These are phyloP conservation scores for Drosophila affinis DNA, from an alignment of 2,888 invertebrate genomes.

Conservation along the genomic window DNA sequence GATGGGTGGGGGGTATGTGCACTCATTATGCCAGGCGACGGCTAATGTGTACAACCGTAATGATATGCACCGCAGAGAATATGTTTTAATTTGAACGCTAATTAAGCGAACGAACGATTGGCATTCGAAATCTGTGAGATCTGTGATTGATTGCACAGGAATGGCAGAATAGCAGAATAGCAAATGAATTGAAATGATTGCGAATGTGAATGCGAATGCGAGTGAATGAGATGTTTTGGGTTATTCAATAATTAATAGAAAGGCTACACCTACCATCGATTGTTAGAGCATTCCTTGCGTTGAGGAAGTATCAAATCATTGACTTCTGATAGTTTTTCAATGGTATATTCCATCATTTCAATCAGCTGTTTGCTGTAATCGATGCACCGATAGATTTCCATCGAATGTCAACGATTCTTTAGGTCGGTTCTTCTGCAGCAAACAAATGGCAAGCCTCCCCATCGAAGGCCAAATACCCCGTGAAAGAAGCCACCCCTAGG, in stretches of 20 bases:
- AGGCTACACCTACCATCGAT: slow-evolving; percentile 1
- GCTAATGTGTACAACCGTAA: slow-evolving; percentile 58
- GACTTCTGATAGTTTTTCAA: too few relatives aligned
- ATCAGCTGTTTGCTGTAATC: too few relatives aligned
- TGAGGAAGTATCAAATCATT: not conserved
- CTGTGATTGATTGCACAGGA: slow-evolving; percentile 32
- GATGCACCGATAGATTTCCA: too few relatives aligned
- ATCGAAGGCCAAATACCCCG: too few relatives aligned
- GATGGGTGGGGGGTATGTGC: slow-evolving; percentile 38
- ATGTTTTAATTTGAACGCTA: slow-evolving; percentile 49
- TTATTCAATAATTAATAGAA: slow-evolving; percentile 27
- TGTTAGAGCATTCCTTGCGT: slow-evolving; percentile 5
- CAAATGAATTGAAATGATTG: slow-evolving; percentile 26
- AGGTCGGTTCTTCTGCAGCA: too few relatives aligned
- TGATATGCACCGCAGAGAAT: slow-evolving; percentile 40
- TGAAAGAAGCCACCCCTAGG: too few relatives aligned
- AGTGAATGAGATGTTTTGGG: slow-evolving; percentile 37
- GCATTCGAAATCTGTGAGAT: not conserved
- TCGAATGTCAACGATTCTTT: too few relatives aligned
- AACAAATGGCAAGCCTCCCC: too few relatives aligned
- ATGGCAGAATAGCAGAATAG: slow-evolving; percentile 29
- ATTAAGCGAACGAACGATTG: slow-evolving; percentile 31
- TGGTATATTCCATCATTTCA: too few relatives aligned
- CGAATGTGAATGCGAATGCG: too few relatives aligned
- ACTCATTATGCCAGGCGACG: slow-evolving; percentile 49